Evolutionary conservation across 2,113 vertebrate species (phyloP).

Genomic region (Bettongia penicillata): DNA sequence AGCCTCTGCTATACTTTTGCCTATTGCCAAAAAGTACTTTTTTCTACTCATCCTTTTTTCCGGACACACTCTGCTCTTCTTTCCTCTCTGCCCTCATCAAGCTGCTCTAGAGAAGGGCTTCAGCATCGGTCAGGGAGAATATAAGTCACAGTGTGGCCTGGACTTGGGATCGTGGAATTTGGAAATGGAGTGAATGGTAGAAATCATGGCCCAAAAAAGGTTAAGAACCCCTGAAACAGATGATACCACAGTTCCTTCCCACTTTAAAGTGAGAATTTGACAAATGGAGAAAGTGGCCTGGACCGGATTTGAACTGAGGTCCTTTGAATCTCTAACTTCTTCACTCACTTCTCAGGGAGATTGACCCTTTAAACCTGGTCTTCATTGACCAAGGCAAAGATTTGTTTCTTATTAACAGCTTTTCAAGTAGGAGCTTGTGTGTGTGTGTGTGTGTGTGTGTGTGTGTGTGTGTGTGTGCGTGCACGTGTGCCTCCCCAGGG

Average conservation of each 20-base stretch:
- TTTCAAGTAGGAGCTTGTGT: background rate
- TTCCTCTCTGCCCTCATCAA: background rate
- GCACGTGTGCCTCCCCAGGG: background rate
- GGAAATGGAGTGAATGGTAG: background rate
- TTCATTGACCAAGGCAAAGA: background rate
- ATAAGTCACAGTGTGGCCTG: background rate
- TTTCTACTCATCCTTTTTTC: background rate
- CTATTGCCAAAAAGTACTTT: background rate
- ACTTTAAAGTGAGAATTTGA: background rate
- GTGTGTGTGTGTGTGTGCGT: background rate
- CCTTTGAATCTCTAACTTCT: background rate
- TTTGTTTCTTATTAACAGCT: background rate
- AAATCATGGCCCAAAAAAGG: background rate
- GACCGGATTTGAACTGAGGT: background rate
- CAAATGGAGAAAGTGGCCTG: background rate
- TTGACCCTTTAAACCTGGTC: background rate
- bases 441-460: background rate
- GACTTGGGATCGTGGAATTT: background rate
- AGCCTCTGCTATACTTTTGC: fast-evolving
- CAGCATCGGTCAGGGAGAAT: background rate
- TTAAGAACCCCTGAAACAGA: background rate
- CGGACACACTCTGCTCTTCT: background rate
- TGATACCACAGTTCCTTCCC: background rate
- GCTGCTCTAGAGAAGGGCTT: background rate
- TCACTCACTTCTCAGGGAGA: background rate